Base-by-base conservation (phyloP, 2,797 vertebrate species). In the Girardinus metallicus region DNA sequence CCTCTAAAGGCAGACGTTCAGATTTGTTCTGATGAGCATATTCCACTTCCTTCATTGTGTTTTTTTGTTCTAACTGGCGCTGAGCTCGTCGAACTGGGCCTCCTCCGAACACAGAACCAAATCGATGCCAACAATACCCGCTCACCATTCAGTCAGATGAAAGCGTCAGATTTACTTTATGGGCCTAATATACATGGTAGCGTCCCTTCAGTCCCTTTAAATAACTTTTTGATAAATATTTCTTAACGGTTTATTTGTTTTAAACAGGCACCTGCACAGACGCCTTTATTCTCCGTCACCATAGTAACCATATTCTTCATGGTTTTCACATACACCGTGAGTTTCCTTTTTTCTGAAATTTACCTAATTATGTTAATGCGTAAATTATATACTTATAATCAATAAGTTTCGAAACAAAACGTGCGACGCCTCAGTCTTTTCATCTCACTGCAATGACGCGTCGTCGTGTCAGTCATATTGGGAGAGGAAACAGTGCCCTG, bases 41-140 rank as follows among this genome's bases (percentile, higher is more conserved):
- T 49, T 74, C 73, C 76, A 62, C 53, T 62, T 83, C 64, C 68
- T 83, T 75, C 81, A 83, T 83, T 53, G 49, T 79, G 72, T 72
- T 29, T 9, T 57, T 44, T 18, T 68, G 41, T 46, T 68, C 23
- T 46, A 39, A 68, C 72, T 49, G 62, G 23, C 77, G 76, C 12
- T 71, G 68, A 71, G 73, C 73, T 62, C 31, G 11, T 72, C 68
- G 2, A 79, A 64, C 60, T 46, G 41, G 53, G 73, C 73, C 64
- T 71, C n/a, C 26, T 3, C 26, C 41, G 16, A 39, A 18, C 47
- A 39, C 41, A 44, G 68, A 71, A 15, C 41, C 41, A 26, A 68
- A 9, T 44, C 68, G 6, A n/a, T 44, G 23, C 41, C 41, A 44
- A 44, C 26, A 44, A 44, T 16, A n/a, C 12, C 39, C 12, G 68